A percentile compares a stretch with the other conserved stretches of the same genome.
phyloP scores from a whole-genome alignment of 2,113 vertebrate species.

The human (Homo sapiens) region GRCh38 chrX:48835001-48835500 shows the following conservation, averaged over 20 bases:
- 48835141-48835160: background rate
- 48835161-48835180: background rate
- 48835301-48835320: background rate
- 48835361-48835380: background rate
- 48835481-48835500: constrained; percentile 74
- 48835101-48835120: background rate
- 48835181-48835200: background rate
- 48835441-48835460: constrained; percentile 27
- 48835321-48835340: background rate
- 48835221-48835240: background rate
- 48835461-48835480: constrained; percentile 64
- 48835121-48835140: background rate
- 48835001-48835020: background rate
- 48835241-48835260: no score
- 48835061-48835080: background rate
- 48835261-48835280: background rate
- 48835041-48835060: background rate
- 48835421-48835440: constrained; percentile 52
- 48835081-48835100: background rate
- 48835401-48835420: constrained; percentile 50
- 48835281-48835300: background rate
- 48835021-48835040: constrained; percentile 32
- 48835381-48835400: background rate
- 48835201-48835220: background rate
- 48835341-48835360: background rate